Evolutionary conservation across 1,140 invertebrate genomes (phyloP).

Genomic region (Drosophila pallidifrons): DNA sequence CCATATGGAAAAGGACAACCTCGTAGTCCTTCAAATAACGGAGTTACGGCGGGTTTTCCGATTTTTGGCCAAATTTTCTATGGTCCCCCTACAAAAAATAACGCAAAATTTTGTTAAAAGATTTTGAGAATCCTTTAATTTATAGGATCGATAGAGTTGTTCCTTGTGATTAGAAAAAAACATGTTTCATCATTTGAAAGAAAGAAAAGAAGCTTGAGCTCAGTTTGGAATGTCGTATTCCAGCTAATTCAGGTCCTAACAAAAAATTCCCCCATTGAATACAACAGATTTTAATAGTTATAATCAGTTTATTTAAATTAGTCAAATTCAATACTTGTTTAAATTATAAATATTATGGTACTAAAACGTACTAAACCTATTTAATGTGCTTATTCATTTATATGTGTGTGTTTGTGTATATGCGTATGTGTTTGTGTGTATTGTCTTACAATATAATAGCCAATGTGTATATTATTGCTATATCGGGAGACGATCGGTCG

Average conservation of each 20-base stretch:
- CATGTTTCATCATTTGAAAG: too few relatives aligned
- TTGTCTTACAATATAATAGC: slow-evolving; percentile 36
- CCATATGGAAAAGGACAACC: neutral
- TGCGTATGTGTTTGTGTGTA: neutral
- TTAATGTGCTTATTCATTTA: slow-evolving; percentile 18
- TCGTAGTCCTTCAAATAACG: neutral
- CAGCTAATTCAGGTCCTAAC: neutral
- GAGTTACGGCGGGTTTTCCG: neutral
- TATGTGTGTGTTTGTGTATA: neutral
- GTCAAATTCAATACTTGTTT: slow-evolving; percentile 44
- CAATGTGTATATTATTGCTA: slow-evolving; percentile 7
- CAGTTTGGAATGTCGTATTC: too few relatives aligned
- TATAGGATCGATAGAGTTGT: neutral
- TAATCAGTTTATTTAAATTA: slow-evolving; percentile 24
- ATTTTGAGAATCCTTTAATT: neutral
- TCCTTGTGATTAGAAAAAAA: too few relatives aligned
- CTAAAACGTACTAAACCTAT: slow-evolving; percentile 62
- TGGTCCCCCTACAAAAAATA: slow-evolving; percentile 3
- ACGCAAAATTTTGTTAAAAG: neutral
- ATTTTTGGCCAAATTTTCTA: neutral
- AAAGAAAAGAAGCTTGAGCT: too few relatives aligned
- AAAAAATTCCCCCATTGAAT: neutral
- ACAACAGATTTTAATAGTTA: neutral
- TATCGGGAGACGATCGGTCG: slow-evolving; percentile 16
- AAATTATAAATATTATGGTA: slow-evolving; percentile 45